Evolutionary conservation across 2,797 vertebrate species (phyloP).

Genomic region (Paguma larvata): DNA sequence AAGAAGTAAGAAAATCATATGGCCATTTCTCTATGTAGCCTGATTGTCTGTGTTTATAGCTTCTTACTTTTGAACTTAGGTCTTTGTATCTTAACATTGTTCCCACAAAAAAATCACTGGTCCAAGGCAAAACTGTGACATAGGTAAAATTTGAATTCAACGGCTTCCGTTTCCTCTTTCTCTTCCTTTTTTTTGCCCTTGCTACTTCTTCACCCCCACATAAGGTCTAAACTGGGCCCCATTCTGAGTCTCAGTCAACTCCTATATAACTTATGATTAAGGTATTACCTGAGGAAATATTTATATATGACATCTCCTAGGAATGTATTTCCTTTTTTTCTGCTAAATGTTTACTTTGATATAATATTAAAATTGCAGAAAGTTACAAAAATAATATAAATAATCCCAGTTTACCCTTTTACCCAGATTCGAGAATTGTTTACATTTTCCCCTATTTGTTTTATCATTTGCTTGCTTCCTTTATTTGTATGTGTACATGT

Average conservation of each 20-base stretch:
- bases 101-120: background rate
- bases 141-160: background rate
- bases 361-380: background rate
- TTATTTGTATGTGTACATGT: background rate
- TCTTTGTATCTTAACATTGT: background rate
- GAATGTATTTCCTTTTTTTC: background rate
- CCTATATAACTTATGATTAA: background rate
- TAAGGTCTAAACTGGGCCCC: background rate
- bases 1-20: background rate
- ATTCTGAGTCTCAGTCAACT: background rate
- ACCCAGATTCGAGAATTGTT: background rate
- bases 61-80: background rate
- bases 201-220: background rate
- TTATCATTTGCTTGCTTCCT: background rate
- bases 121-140: background rate
- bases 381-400: background rate
- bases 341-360: conserved; percentile 8
- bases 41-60: background rate
- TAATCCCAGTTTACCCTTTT: background rate
- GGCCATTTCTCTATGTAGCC: background rate
- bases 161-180: background rate
- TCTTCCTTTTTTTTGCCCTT: background rate
- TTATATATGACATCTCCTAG: background rate
- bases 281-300: background rate
- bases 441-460: background rate